Conservation (phyloP, 1,140 invertebrate species). For the Sinella curviseta region DNA sequence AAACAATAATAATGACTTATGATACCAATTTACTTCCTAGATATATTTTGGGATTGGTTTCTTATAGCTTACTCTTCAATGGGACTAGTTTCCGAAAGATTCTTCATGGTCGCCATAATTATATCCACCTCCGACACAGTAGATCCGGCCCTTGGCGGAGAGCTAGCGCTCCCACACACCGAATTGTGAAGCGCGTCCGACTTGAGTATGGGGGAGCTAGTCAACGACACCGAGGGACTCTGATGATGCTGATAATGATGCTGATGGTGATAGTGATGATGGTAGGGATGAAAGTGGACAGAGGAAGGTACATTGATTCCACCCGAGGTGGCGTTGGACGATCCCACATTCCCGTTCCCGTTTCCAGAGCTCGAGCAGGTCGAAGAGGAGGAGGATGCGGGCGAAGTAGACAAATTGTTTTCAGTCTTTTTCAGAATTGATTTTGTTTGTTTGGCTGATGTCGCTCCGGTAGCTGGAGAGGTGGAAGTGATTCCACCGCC, state of each 20-base stretch:
- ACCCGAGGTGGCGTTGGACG: background rate
- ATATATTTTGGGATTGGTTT: too few species aligned
- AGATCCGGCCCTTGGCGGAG: slow-evolving; percentile 29
- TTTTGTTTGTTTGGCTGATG: slow-evolving; percentile 12
- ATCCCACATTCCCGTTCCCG: too few species aligned
- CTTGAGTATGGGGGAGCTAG: slow-evolving; percentile 26
- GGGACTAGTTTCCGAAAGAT: slow-evolving; percentile 47
- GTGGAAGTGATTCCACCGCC: background rate
- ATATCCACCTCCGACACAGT: slow-evolving; percentile 43
- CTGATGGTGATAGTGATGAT: background rate
- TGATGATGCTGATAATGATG: background rate
- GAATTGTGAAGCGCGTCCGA: slow-evolving; percentile 29
- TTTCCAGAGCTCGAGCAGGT: background rate
- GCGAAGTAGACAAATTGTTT: background rate
- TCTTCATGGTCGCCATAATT: slow-evolving; percentile 49
- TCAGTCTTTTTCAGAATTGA: slow-evolving; percentile 32
- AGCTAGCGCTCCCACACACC: background rate
- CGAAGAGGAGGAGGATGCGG: background rate
- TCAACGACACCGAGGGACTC: background rate
- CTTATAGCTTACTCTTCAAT: slow-evolving; percentile 49
- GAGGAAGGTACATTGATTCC: background rate
- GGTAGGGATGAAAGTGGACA: slow-evolving; percentile 24
- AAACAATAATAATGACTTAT: too few species aligned
- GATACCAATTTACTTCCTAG: background rate
- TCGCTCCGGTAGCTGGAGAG: too few species aligned